These are phyloP conservation scores for Clitarchus hookeri DNA, from an alignment of 2,888 invertebrate genomes.

Conservation along the genomic window DNA sequence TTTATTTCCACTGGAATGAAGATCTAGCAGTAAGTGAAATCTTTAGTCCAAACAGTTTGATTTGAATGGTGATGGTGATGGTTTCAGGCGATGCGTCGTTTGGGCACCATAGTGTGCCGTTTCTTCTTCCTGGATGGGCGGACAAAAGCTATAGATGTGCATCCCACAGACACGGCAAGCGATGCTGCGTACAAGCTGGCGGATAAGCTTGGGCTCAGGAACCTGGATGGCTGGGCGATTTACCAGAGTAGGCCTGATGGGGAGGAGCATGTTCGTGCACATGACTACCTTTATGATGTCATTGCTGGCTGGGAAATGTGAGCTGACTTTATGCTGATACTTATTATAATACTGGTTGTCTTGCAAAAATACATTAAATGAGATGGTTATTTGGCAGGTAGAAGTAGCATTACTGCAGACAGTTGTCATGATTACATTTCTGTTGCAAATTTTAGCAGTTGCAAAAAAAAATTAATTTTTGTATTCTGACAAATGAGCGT, in stretches of 20 bases:
- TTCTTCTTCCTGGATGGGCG: slow-evolving; percentile 95
- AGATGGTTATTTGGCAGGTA: too few relatives aligned
- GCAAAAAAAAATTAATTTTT: too few relatives aligned
- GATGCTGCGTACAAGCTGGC: slow-evolving; percentile 89
- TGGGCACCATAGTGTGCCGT: slow-evolving; percentile 90
- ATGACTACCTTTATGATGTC: slow-evolving; percentile 91
- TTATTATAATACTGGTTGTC: too few relatives aligned
- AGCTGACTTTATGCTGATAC: slow-evolving; percentile 48
- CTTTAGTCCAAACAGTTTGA: not conserved
- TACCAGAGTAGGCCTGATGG: slow-evolving; percentile 86
- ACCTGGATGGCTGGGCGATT: slow-evolving; percentile 92
- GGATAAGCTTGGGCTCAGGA: slow-evolving; percentile 81
- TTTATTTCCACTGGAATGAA: not conserved
- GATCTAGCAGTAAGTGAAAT: not conserved
- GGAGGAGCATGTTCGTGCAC: slow-evolving; percentile 88
- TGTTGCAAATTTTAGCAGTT: too few relatives aligned
- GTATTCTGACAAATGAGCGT: too few relatives aligned
- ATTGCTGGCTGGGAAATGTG: slow-evolving; percentile 93
- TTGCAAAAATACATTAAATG: too few relatives aligned
- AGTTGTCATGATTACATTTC: too few relatives aligned
- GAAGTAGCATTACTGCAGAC: too few relatives aligned
- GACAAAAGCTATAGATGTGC: slow-evolving; percentile 93
- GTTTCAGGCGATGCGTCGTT: slow-evolving; percentile 79
- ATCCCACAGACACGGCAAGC: slow-evolving; percentile 91
- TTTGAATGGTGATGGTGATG: not conserved